Evolutionary conservation across 2,888 invertebrate species (phyloP), one percentile per base, ranked within the genome.

Genomic region (Tetramorium bicarinatum): DNA sequence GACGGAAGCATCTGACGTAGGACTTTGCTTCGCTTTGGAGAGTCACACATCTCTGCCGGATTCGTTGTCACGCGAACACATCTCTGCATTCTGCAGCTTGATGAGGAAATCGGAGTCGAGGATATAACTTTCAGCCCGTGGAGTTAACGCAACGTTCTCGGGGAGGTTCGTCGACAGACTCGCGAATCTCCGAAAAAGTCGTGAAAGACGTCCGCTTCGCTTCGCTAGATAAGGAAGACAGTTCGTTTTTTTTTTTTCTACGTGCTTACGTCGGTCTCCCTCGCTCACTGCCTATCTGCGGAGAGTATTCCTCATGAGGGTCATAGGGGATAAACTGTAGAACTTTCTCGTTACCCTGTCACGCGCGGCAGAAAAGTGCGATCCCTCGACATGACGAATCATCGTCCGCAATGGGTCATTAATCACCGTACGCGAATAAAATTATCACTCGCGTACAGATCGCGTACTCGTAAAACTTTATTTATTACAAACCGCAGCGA

Each of bases 271-370:
- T 64, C 54, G 62, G 56, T 83, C 71, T 69, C 59, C 75, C 49
- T 67, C 81, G 44, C 38, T 61, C 13, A n/a, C 21, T 25, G 56
- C 4, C 21, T 83, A 88, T 88, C 82, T 66, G n/a, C 18, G 80
- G 79, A 85, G 76, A 88, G 69, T 11, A 59, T 21, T 54, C 44
- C 15, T 67, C 59, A 29, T 11, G 38, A 80, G 71, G 29, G 79
- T 38, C 71, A 59, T 47, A 34, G 38, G 44, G 59, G n/a, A 67
- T 77, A 67, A 67, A 54, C 41, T 67, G 67, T 47, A 21, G 7
- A 49, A 34, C 49, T 66, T 66, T 74, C 61, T n/a, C 74, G n/a
- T 44, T 9, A 29, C n/a, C 15, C 49, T 38, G 18, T 77, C 52
- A 38, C 13, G 34, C 61, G 61, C 18, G n/a, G 8, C 18, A 25